Evolutionary conservation across 35 echinoderm and acorn worm species (phyloP).

Genomic region (Ptychodera flava): DNA sequence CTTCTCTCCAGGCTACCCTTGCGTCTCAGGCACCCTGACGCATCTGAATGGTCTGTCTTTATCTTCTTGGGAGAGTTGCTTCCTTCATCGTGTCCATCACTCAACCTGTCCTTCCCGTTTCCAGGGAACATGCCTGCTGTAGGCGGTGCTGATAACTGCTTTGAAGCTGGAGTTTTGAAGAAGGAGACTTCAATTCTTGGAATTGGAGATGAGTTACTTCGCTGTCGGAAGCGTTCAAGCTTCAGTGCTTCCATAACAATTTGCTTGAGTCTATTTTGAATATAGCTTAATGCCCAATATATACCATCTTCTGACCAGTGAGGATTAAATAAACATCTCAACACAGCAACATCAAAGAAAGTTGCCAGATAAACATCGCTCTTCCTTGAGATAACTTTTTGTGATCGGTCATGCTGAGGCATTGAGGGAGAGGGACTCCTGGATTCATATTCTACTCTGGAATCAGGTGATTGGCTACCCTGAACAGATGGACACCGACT

Average conservation of each 20-base stretch:
- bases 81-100: conserved; percentile 29
- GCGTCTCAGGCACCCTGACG: conserved; percentile 31
- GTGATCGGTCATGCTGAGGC: not conserved
- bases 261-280: conserved; percentile 64
- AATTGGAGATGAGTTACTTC: conserved; percentile 89
- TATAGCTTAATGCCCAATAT: conserved; percentile 89
- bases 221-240: conserved; percentile 71
- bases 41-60: conserved; percentile 41
- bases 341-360: conserved; percentile 92
- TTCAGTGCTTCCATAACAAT: conserved; percentile 82
- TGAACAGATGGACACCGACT: not conserved
- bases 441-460: not conserved
- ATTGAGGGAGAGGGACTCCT: not conserved
- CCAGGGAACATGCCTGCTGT: not conserved
- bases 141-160: conserved; percentile 78
- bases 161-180: conserved; percentile 70
- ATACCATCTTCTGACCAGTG: conserved; percentile 93
- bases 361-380: conserved; percentile 84
- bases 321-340: conserved; percentile 92
- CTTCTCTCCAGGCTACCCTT: conserved; percentile 12
- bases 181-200: conserved; percentile 89
- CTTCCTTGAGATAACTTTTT: conserved; percentile 26
- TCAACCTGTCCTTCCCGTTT: conserved; percentile 22
- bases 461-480: not conserved
- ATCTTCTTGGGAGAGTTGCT: conserved; percentile 66